Percentiles rank a stretch among this genome's conserved stretches.
Evolutionary conservation across 2,888 invertebrate genomes (phyloP).

Genomic region (Andricus quercusramuli): DNA sequence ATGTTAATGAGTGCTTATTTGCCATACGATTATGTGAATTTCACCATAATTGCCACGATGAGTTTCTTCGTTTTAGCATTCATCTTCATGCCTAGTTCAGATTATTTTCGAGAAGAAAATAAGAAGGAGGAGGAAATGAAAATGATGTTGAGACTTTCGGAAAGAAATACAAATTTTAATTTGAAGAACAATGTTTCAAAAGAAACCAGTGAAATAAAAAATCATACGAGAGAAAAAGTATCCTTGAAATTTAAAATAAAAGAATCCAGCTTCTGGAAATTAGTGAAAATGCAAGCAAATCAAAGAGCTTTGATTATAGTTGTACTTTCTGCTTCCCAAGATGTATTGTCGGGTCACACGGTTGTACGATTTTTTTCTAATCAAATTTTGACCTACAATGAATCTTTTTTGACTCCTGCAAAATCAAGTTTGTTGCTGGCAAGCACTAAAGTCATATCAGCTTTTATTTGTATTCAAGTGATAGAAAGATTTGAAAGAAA

Average conservation of each 20-base stretch:
- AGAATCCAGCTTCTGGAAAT: conserved; percentile 68
- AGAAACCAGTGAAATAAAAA: too few species aligned
- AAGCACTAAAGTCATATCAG: neutral
- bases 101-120: conserved; percentile 81
- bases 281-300: neutral
- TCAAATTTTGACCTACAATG: conserved; percentile 6
- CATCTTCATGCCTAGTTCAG: conserved; percentile 83
- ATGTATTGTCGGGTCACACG: neutral
- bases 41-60: conserved; percentile 80
- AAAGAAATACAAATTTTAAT: too few species aligned
- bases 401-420: neutral
- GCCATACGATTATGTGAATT: conserved; percentile 79
- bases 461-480: neutral
- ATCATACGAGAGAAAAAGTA: too few species aligned
- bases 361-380: neutral
- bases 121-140: conserved; percentile 81
- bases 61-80: conserved; percentile 81
- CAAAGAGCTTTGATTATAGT: neutral
- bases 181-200: too few species aligned
- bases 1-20: conserved; percentile 77
- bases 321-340: neutral
- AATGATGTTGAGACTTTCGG: conserved; percentile 78
- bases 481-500: conserved; percentile 73
- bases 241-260: conserved; percentile 54
- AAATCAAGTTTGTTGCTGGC: neutral